Evolutionary conservation across 2,113 vertebrate genomes (phyloP), one percentile per base, ranked within the genome.

Genomic region (Psophia crepitans): DNA sequence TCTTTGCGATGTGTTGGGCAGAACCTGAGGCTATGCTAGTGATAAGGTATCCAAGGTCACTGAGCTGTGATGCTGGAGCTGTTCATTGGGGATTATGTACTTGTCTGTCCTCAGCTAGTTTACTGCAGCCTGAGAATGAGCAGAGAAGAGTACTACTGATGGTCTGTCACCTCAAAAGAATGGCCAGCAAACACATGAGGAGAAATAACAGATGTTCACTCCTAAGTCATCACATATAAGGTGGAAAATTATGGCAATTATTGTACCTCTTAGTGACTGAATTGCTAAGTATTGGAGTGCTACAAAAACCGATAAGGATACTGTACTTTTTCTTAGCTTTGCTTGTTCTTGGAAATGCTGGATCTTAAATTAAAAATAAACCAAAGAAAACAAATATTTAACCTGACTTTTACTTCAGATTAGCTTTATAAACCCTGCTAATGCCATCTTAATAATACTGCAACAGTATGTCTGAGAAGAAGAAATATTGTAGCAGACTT

Each of bases 351-450:
- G 86, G 61, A 93, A 96, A 91, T 82, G 35, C 43, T 94, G 22
- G 14, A 53, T 87, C 49, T 82, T 71, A 82, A 87, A 87, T 82
- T 63, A 84, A 95, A 90, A 93, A 56, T 23, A 76, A 84, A 78
- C 16, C 23, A 46, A 96, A 70, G 58, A 77, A 79, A 90, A 81
- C 35, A 89, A 87, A 79, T 83, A 84, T 71, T 92, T 74, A 49
- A 74, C 6, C 5, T 91, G 64, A 78, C 76, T 71, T 44, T 85
- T 68, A 27, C 30, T 84, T 89, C 61, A 84, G 30, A 30, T 87
- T 92, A 82, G 77, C 69, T 92, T 91, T 92, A 94, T 94, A 91
- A 93, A 92, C 57, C 20, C 37, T 79, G 19, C 86, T 95, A 92
- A 93, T 78, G 49, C 71, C 61, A 69, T 92, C 77, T 69, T 90